Evolutionary conservation across 1,140 invertebrate species (phyloP).

Genomic region (Apis florea): DNA sequence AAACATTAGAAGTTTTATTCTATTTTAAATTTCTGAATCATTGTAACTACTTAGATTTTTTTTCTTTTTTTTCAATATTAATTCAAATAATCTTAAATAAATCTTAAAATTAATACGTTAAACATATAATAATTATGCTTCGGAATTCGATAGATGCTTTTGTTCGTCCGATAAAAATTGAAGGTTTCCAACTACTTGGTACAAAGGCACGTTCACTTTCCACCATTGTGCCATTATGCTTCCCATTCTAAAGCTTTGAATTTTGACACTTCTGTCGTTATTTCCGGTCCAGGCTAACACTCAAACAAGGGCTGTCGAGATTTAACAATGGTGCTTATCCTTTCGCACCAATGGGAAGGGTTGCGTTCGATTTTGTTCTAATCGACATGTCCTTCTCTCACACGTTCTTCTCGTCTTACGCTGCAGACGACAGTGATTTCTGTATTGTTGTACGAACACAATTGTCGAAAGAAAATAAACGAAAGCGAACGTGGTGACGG

Average conservation of each 20-base stretch:
- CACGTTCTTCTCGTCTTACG: conserved; percentile 57
- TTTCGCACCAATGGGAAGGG: conserved; percentile 38
- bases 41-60: not conserved
- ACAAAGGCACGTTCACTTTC: conserved; percentile 6
- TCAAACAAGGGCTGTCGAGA: conserved; percentile 21
- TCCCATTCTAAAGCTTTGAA: conserved; percentile 18
- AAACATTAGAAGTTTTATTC: not conserved
- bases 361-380: conserved; percentile 57
- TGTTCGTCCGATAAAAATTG: not conserved
- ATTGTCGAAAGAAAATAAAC: conserved; percentile 49
- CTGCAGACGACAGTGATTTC: conserved; percentile 63
- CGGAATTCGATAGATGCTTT: not conserved
- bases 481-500: conserved; percentile 35
- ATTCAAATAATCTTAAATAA: too few species aligned
- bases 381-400: conserved; percentile 37
- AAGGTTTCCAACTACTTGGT: conserved; percentile 12
- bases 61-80: not conserved
- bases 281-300: conserved; percentile 10
- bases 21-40: not conserved
- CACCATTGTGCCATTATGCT: conserved; percentile 27
- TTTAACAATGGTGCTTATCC: conserved; percentile 55
- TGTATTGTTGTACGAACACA: conserved; percentile 51
- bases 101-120: too few species aligned
- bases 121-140: not conserved
- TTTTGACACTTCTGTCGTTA: conserved; percentile 49